Percentiles rank a stretch among this genome's conserved stretches.
Conservation (phyloP, 2,113 vertebrate genomes). For the Perca fluviatilis region DNA sequence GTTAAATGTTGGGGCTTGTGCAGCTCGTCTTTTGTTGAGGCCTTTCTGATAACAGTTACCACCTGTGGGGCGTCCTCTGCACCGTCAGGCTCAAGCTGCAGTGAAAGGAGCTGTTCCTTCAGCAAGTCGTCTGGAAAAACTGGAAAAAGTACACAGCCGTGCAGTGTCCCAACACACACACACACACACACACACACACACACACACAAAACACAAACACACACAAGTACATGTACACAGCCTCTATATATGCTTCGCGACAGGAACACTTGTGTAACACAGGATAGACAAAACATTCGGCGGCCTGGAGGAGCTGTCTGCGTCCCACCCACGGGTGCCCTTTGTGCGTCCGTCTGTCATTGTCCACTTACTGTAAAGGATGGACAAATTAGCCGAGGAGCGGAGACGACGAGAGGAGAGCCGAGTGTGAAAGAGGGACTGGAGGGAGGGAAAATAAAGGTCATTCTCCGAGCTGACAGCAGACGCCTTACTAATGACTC, state of each 20-base stretch:
- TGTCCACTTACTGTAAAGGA: constrained; percentile 24
- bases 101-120: constrained; percentile 26
- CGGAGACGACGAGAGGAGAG: constrained; percentile 27
- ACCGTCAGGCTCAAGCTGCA: constrained; percentile 39
- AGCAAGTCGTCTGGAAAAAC: not conserved
- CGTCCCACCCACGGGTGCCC: constrained; percentile 24
- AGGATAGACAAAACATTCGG: constrained; percentile 59
- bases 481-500: not conserved
- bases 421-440: not conserved
- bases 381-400: not conserved
- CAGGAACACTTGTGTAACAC: constrained; percentile 64
- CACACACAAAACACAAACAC: not conserved
- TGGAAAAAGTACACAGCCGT: no score
- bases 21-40: not conserved
- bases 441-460: not conserved
- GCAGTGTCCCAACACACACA: not conserved
- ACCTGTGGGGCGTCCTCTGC: constrained; percentile 28
- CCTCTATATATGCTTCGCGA: constrained; percentile 3
- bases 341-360: constrained; percentile 42
- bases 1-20: not conserved
- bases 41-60: not conserved
- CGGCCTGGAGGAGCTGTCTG: not conserved
- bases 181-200: not conserved
- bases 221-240: not conserved
- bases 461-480: not conserved